Evolutionary conservation across 2,113 vertebrate species (phyloP), one percentile per base, ranked within the genome.

Genomic region (Tamias sibiricus): DNA sequence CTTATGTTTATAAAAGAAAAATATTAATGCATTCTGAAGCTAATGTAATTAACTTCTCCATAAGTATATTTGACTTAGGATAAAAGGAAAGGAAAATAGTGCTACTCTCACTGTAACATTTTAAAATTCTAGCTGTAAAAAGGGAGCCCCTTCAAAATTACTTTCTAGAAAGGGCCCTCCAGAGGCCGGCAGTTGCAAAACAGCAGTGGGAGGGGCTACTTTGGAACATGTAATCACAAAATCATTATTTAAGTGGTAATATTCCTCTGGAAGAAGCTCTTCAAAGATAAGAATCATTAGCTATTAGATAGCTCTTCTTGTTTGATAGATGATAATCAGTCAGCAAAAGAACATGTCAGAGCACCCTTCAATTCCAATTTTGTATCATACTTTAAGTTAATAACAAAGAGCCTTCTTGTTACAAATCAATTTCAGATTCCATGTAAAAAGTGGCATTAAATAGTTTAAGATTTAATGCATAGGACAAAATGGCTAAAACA

Each of bases 401-500:
- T 62, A 92, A 66, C 37, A 59, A 92, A 76, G 35, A 32, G 20
- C 5, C 16, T 64, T 42, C 35, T 74, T 81, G 13, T 68, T 62
- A 42, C 77, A 91, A 94, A 95, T 44, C 37, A 76, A 82, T 82
- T 91, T 95, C 42, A 47, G 62, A 68, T 85, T 49, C 42, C 72
- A 84, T 28, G 2, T 28, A 64, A 91, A 92, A 88, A 11, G 14
- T 40, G 24, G 3, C 10, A 69, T 24, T 30, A 47, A 71, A 49
- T 42, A 71, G 57, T 14, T 88, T 40, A 85, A 69, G n/a, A 90
- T 87, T 84, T 44, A 88, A 71, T n/a, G 57, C 7, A 28, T 1
- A 68, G 16, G 19, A 71, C 24, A 84, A 75, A 87, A 71, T 66
- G 35, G 24, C 20, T 14, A 54, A 62, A 86, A 40, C 69, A 76